phyloP scores from a whole-genome alignment of 2,888 invertebrate genomes.

The Slavum lentiscoides region DNA sequence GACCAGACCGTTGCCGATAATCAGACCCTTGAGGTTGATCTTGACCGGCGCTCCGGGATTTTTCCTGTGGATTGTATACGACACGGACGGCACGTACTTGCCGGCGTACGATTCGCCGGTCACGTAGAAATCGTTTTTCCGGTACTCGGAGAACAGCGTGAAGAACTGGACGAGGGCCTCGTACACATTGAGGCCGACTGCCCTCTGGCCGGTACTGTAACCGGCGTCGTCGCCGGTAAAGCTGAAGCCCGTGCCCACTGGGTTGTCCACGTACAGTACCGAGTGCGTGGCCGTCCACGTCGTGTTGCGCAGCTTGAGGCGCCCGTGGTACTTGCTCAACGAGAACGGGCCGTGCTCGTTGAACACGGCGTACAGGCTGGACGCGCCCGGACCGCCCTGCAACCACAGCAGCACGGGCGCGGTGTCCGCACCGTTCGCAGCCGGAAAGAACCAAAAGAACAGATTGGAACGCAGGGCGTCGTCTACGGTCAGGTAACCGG shows the following conservation, averaged over 20 bases:
- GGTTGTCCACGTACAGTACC: slow-evolving; percentile 88
- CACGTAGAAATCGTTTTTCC: slow-evolving; percentile 77
- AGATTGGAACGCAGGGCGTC: slow-evolving; percentile 60
- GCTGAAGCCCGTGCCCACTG: slow-evolving; percentile 90
- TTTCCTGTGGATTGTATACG: slow-evolving; percentile 71
- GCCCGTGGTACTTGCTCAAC: slow-evolving; percentile 55
- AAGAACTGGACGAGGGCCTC: slow-evolving; percentile 80
- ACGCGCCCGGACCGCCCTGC: slow-evolving; percentile 67
- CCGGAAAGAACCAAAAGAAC: slow-evolving; percentile 64
- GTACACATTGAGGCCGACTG: slow-evolving; percentile 80
- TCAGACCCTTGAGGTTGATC: slow-evolving; percentile 73
- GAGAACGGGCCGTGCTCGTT: slow-evolving; percentile 66
- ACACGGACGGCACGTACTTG: slow-evolving; percentile 76
- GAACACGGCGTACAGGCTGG: slow-evolving; percentile 65
- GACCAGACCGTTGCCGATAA: slow-evolving; percentile 79
- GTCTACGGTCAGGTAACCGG: slow-evolving; percentile 69
- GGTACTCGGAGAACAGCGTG: slow-evolving; percentile 76
- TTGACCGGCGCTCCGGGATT: slow-evolving; percentile 65
- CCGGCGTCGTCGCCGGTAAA: slow-evolving; percentile 78
- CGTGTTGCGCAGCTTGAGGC: slow-evolving; percentile 66
- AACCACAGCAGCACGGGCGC: slow-evolving; percentile 66
- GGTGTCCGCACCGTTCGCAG: slow-evolving; percentile 58
- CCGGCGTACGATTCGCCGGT: slow-evolving; percentile 91
- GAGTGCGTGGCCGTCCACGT: slow-evolving; percentile 81
- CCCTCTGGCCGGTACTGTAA: slow-evolving; percentile 76